Base-by-base conservation (phyloP, 53 echinoderm and acorn worm species). In the Holothuria leucospilota region DNA sequence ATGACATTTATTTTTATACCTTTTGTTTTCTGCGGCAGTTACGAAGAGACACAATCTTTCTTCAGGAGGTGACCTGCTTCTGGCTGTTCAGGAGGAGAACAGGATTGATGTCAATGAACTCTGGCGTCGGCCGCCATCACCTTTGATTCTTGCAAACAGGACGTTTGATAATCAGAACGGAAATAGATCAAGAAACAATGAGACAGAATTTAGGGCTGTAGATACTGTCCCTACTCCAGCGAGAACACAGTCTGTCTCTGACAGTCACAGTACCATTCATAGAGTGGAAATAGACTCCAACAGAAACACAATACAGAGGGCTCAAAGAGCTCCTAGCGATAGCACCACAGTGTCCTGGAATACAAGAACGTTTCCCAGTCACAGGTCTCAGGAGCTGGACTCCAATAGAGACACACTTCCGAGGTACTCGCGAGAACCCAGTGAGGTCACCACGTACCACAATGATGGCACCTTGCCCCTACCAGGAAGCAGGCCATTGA, bases 81-180 rank as follows among this genome's bases (percentile, higher is more conserved):
- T 88, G 27, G 81, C 91, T 0, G 93, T 93, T 13, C 89, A 86
- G 56, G 92, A 95, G 70, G 95, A 95, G 60, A 93, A 95, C 82
- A 66, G 95, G 62, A 90, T 93, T 24, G 93, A 95, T 77, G 91
- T 95, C 62, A 87, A 95, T 60, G 95, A 95, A 85, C 91, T 95
- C 23, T 95, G 95, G 95, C 90, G 88, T 20, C 91, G 89, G 27
- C 95, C 95, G 6, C 95, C 92, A 0, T 92, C 91, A 13, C 86
- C 91, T 28, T 77, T 85, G 23, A 86, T 88, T 28, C 86, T 90
- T 6, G 65, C 84, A 26, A 83, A 83, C 51, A 64, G 84, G 68
- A 66, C 84, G 10, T 83, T 83, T 49, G 84, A 83, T 27, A 83
- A 83, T 67, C 80, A 80, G 26, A 83, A 67, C 13, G 84, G 65